phyloP scores from a whole-genome alignment of 1,140 invertebrate genomes.

The Uloborus diversus region DNA sequence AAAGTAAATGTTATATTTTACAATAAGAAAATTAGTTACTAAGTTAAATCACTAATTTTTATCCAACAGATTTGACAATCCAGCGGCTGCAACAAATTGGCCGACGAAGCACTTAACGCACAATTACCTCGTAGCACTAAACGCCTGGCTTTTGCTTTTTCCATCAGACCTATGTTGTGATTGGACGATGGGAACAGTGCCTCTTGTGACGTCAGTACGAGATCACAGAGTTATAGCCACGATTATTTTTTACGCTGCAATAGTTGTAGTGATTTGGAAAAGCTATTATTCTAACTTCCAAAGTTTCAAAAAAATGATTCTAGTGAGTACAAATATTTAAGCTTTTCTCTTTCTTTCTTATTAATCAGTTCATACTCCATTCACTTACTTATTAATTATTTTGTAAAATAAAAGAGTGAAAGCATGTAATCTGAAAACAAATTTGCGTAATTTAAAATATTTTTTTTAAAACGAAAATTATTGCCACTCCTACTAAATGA shows the following conservation, averaged over 20 bases:
- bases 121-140: constrained; percentile 89
- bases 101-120: constrained; percentile 89
- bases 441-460: no score
- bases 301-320: constrained; percentile 60
- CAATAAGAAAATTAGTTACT: no score
- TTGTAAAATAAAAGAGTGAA: no score
- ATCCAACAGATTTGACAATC: constrained; percentile 88
- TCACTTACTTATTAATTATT: no score
- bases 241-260: constrained; percentile 73
- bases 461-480: no score
- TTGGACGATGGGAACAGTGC: constrained; percentile 98
- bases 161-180: constrained; percentile 95
- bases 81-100: constrained; percentile 80
- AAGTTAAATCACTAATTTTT: no score
- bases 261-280: constrained; percentile 63
- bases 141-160: constrained; percentile 88
- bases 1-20: no score
- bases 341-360: no score
- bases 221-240: constrained; percentile 89
- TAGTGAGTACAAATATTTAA: constrained; percentile 68
- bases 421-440: no score
- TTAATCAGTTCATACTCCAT: no score
- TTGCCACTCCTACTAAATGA: no score
- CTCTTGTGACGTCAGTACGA: constrained; percentile 79
- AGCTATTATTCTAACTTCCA: not conserved